phyloP scores from a whole-genome alignment of 2,797 vertebrate species.

The Catamblyrhynchus diadema region DNA sequence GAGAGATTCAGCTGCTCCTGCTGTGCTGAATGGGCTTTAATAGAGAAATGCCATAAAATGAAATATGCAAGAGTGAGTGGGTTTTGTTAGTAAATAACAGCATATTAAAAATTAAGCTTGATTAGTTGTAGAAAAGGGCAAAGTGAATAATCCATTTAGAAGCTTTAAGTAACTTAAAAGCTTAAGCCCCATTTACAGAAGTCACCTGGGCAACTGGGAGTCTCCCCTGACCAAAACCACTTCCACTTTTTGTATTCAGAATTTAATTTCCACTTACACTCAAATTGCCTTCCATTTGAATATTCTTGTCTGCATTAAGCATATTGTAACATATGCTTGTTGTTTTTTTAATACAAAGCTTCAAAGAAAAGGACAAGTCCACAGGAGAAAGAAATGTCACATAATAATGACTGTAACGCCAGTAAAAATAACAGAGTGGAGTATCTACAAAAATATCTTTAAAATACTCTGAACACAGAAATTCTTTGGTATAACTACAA shows the following conservation, averaged over 20 bases:
- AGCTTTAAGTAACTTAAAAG: slow-evolving; percentile 15
- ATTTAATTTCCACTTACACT: background rate
- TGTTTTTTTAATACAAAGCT: background rate
- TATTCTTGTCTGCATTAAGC: background rate
- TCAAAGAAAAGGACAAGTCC: background rate
- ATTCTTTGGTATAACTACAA: background rate
- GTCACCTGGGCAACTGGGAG: background rate
- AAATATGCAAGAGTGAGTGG: background rate
- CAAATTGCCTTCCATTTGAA: background rate
- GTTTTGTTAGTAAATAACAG: slow-evolving; percentile 10
- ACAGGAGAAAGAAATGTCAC: background rate
- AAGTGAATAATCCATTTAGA: slow-evolving; percentile 26
- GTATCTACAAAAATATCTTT: background rate
- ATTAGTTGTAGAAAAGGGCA: background rate
- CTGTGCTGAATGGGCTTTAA: background rate
- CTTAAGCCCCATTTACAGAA: background rate
- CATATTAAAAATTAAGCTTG: background rate
- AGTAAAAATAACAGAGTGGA: background rate
- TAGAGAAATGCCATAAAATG: background rate
- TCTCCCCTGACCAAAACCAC: background rate
- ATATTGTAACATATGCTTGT: background rate
- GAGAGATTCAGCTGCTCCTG: background rate
- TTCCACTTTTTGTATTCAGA: background rate
- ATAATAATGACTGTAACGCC: background rate
- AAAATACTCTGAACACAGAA: background rate